Percentiles rank a stretch among this genome's conserved stretches.
Evolutionary conservation across 2,888 invertebrate genomes (phyloP).

Genomic region (Cyrtodaria siliqua): DNA sequence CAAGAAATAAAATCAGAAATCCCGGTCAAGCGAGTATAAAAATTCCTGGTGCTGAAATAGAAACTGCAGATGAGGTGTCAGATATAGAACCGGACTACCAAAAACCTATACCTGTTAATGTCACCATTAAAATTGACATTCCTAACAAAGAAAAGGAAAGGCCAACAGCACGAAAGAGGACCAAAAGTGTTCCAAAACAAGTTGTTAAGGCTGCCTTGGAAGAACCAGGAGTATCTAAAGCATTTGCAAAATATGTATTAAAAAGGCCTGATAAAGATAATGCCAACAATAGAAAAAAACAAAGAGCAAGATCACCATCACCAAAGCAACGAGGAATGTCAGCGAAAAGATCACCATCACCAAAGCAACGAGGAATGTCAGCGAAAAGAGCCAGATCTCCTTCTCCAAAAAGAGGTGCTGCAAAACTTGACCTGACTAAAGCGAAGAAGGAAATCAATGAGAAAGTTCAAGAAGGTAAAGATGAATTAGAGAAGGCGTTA

Average conservation of each 20-base stretch:
- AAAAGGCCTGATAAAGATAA: slow-evolving; percentile 45
- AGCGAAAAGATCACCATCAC: slow-evolving; percentile 27
- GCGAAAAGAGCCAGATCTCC: slow-evolving; percentile 41
- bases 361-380: slow-evolving; percentile 7
- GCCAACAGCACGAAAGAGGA: slow-evolving; percentile 3
- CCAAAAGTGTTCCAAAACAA: slow-evolving; percentile 11
- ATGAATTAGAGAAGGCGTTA: slow-evolving; percentile 51
- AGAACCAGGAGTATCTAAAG: slow-evolving; percentile 53
- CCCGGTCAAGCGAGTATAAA: slow-evolving; percentile 32
- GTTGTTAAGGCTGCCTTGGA: slow-evolving; percentile 1
- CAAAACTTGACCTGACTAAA: slow-evolving; percentile 38
- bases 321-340: slow-evolving; percentile 8
- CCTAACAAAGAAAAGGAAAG: slow-evolving; percentile 24
- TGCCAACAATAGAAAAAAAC: slow-evolving; percentile 18
- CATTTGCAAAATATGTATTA: slow-evolving; percentile 52
- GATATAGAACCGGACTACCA: slow-evolving; percentile 64
- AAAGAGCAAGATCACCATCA: slow-evolving; percentile 23
- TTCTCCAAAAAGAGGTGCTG: slow-evolving; percentile 33
- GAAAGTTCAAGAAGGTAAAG: slow-evolving; percentile 57
- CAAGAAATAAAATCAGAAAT: slow-evolving; percentile 19
- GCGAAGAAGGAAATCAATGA: slow-evolving; percentile 54
- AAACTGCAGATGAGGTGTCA: slow-evolving; percentile 67
- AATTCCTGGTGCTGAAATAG: slow-evolving; percentile 35
- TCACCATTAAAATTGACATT: slow-evolving; percentile 57
- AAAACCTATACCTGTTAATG: slow-evolving; percentile 46